Percentiles rank a stretch among this genome's conserved stretches.
These are phyloP conservation scores for Zaprionus lineosus DNA, from an alignment of 2,888 invertebrate species.

Conservation along the genomic window DNA sequence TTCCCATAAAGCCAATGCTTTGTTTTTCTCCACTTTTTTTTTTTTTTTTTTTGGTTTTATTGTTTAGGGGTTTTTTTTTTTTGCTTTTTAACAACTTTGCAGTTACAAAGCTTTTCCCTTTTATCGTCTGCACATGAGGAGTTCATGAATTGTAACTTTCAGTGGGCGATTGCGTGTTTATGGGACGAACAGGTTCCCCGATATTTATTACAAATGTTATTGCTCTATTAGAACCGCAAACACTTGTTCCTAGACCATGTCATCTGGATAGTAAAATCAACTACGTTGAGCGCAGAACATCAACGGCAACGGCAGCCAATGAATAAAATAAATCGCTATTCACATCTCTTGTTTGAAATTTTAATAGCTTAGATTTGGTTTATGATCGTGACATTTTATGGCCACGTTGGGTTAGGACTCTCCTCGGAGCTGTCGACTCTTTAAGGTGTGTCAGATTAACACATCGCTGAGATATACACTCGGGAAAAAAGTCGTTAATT, in stretches of 20 bases:
- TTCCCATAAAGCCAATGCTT: constrained; percentile 60
- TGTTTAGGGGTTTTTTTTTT: constrained; percentile 15
- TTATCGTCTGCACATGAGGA: constrained; percentile 14
- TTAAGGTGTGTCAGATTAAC: constrained; percentile 34
- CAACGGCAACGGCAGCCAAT: constrained; percentile 27
- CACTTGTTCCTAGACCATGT: constrained; percentile 53
- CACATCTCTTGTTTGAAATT: constrained; percentile 29
- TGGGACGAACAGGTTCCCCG: constrained; percentile 8
- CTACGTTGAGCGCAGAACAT: constrained; percentile 41
- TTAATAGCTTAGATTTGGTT: constrained; percentile 62
- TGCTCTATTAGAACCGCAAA: constrained; percentile 57
- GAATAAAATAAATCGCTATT: constrained; percentile 12
- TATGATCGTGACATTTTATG: constrained; percentile 43
- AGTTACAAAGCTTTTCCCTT: constrained; percentile 30
- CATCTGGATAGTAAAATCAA: constrained; percentile 35
- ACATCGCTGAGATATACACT: constrained; percentile 8
- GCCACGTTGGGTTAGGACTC: constrained; percentile 36
- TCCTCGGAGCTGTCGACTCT: constrained; percentile 21
- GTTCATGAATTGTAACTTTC: neutral
- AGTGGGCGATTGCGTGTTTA: constrained; percentile 11
- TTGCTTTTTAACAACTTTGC: constrained; percentile 22
- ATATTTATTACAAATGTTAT: constrained; percentile 62
- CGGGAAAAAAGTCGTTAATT: constrained; percentile 5
- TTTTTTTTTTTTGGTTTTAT: constrained; percentile 15
- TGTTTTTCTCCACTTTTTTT: constrained; percentile 35